phyloP scores from a whole-genome alignment of 2,797 vertebrate genomes.

The Thripadectes ignobilis region DNA sequence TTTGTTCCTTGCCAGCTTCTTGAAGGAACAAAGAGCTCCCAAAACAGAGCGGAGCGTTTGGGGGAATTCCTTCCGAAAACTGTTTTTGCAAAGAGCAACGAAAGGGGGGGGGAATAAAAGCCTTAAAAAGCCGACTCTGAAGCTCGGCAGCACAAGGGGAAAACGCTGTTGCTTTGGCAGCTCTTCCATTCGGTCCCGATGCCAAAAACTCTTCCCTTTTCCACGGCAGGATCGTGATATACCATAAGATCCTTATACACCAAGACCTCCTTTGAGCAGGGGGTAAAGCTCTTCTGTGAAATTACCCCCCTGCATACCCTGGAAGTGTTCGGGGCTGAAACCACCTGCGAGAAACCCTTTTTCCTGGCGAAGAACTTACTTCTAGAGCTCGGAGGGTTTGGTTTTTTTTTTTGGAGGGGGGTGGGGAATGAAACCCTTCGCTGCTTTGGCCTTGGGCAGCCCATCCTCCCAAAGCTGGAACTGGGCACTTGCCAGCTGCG shows the following conservation, averaged over 20 bases:
- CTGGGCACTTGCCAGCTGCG: background rate
- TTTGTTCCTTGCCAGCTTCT: background rate
- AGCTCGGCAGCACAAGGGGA: background rate
- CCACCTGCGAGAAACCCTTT: background rate
- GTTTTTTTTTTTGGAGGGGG: accelerated
- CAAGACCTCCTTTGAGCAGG: background rate
- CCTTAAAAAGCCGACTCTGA: background rate
- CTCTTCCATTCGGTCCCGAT: background rate
- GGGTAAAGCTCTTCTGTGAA: background rate
- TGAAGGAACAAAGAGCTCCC: background rate
- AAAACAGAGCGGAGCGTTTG: background rate
- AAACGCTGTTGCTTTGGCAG: background rate
- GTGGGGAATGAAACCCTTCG: background rate
- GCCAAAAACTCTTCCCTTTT: background rate
- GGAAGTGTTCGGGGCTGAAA: background rate
- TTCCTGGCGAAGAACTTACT: background rate
- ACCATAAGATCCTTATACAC: background rate
- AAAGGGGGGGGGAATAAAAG: background rate
- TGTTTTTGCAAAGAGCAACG: background rate
- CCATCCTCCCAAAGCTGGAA: background rate
- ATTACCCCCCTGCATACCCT: background rate
- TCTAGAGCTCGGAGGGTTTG: background rate
- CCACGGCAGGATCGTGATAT: background rate
- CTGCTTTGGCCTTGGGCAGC: background rate
- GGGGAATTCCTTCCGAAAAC: slow-evolving; percentile 31